Evolutionary conservation across 2,797 vertebrate genomes (phyloP).

Genomic region (Spinibarbus caldwelli): DNA sequence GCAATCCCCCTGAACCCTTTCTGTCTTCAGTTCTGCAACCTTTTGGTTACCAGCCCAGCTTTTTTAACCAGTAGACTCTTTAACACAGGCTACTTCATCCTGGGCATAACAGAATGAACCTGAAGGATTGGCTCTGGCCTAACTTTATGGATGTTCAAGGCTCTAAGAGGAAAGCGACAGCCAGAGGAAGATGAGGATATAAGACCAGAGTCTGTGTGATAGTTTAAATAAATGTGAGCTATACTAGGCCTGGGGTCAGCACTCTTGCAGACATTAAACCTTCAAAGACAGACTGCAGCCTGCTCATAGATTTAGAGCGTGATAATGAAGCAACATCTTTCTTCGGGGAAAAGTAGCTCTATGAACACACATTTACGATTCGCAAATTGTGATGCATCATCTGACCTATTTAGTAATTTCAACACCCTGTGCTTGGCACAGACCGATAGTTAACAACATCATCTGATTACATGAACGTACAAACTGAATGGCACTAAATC

Average conservation of each 20-base stretch:
- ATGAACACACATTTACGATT: neutral
- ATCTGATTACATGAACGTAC: conserved; percentile 22
- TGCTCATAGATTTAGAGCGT: conserved; percentile 29
- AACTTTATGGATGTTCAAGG: neutral
- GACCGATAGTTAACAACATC: conserved; percentile 25
- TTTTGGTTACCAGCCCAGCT: neutral
- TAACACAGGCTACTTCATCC: neutral
- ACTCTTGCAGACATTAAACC: conserved; percentile 37
- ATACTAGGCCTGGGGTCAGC: conserved; percentile 50
- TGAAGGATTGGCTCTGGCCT: neutral
- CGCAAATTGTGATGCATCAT: conserved; percentile 18
- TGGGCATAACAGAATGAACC: neutral
- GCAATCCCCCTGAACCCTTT: neutral
- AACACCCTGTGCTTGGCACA: conserved; percentile 5
- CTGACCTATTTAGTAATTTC: conserved; percentile 34
- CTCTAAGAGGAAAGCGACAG: neutral
- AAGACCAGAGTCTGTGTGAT: conserved; percentile 11
- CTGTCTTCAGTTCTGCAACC: neutral
- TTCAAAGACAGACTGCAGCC: conserved; percentile 36
- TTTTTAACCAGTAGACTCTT: neutral
- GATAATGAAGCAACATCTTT: conserved; percentile 32
- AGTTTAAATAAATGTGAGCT: conserved; percentile 53
- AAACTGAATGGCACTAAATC: conserved; percentile 42
- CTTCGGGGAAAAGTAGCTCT: conserved; percentile 2
- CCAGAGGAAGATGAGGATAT: conserved; percentile 15